Conservation (phyloP, 2,113 vertebrate genomes). For the Glaucomys volans region DNA sequence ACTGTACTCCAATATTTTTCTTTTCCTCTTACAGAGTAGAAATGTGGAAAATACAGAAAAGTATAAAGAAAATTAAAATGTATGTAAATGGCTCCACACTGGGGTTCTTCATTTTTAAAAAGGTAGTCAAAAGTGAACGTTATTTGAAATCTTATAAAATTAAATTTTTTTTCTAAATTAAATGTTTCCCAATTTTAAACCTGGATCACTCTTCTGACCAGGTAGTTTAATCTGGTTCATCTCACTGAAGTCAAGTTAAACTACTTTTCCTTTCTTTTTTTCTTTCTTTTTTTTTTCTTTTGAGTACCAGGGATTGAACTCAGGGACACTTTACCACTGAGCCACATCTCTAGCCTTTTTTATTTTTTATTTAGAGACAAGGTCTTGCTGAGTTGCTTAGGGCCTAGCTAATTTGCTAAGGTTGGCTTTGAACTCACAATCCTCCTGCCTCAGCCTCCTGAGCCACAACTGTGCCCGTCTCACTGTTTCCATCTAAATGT, state of each 20-base stretch:
- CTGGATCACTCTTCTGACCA: not conserved
- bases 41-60: slow-evolving; percentile 17
- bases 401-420: no score
- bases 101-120: not conserved
- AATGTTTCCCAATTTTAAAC: not conserved
- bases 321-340: no score
- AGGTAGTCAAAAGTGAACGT: not conserved
- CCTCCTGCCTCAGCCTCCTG: no score
- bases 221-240: not conserved
- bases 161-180: slow-evolving; percentile 3
- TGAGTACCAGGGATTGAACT: no score
- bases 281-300: no score
- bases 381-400: no score
- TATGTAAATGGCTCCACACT: not conserved
- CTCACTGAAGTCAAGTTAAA: slow-evolving; percentile 10
- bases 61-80: not conserved
- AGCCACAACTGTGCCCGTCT: no score
- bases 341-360: no score
- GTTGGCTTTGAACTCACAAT: no score
- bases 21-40: not conserved
- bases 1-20: not conserved
- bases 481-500: slow-evolving; percentile 13
- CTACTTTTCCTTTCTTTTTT: not conserved
- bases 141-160: slow-evolving; percentile 54
- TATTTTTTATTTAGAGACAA: no score